Percentiles rank a stretch among this genome's conserved stretches.
Conservation (phyloP, 2,113 vertebrate species). For the Poecilia latipinna region DNA sequence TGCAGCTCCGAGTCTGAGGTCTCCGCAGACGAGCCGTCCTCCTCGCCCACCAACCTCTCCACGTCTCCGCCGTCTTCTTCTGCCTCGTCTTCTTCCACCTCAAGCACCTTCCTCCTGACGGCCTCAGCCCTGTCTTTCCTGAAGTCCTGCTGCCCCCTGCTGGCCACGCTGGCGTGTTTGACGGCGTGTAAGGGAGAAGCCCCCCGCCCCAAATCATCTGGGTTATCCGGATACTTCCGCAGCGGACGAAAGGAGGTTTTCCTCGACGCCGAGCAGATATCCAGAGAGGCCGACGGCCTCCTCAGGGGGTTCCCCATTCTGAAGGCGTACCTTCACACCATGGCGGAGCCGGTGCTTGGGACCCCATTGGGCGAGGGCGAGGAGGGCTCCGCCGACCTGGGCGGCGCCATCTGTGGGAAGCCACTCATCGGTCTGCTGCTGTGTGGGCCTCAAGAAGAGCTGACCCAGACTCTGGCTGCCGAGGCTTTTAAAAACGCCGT, state of each 20-base stretch:
- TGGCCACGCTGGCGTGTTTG: conserved; percentile 86
- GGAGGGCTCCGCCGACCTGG: conserved; percentile 69
- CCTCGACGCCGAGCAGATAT: conserved; percentile 87
- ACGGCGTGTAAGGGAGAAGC: conserved; percentile 76
- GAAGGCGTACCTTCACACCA: conserved; percentile 80
- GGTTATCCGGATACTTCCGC: conserved; percentile 88
- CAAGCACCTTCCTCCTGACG: conserved; percentile 82
- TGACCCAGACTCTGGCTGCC: conserved; percentile 74
- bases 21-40: conserved; percentile 63
- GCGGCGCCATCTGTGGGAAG: conserved; percentile 82
- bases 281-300: conserved; percentile 85
- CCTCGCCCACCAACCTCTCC: conserved; percentile 46
- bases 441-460: conserved; percentile 84
- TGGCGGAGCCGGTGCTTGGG: conserved; percentile 83
- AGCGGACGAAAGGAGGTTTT: conserved; percentile 83
- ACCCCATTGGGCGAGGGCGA: conserved; percentile 67
- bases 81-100: neutral
- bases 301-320: conserved; percentile 87
- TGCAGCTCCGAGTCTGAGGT: conserved; percentile 70
- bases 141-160: conserved; percentile 86
- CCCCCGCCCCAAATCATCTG: conserved; percentile 55
- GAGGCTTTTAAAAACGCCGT: conserved; percentile 88
- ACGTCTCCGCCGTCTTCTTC: conserved; percentile 17
- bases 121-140: conserved; percentile 89
- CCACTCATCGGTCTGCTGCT: conserved; percentile 82